A percentile compares a stretch with the other conserved stretches of the same genome.
phyloP scores from a whole-genome alignment of 2,888 invertebrate genomes.

The Synergus gifuensis region DNA sequence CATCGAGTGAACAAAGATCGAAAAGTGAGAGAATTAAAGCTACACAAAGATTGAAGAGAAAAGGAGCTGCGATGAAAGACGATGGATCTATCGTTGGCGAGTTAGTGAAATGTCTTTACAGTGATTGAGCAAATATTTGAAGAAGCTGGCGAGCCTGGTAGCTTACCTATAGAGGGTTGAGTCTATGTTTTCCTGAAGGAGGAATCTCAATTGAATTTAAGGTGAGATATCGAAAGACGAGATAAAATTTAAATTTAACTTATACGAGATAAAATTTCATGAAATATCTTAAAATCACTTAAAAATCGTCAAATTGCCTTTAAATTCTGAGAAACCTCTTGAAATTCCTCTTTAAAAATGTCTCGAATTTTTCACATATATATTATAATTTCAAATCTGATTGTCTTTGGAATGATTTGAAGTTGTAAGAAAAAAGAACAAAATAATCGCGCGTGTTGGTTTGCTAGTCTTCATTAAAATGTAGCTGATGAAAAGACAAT shows the following conservation, averaged over 20 bases:
- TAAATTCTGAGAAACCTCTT: too few relatives aligned
- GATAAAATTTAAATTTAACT: too few relatives aligned
- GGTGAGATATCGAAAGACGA: not conserved
- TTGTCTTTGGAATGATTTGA: too few relatives aligned
- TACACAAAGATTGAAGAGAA: constrained; percentile 35
- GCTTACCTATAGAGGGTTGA: not conserved
- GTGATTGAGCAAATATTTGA: constrained; percentile 78
- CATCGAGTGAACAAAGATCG: not conserved
- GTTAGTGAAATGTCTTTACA: constrained; percentile 75
- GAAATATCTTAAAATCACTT: too few relatives aligned
- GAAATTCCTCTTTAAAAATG: too few relatives aligned
- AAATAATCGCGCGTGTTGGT: too few relatives aligned
- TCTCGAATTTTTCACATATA: too few relatives aligned
- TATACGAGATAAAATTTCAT: not conserved
- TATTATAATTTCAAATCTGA: too few relatives aligned
- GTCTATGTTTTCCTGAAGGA: not conserved
- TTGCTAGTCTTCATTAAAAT: not conserved
- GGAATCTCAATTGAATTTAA: constrained; percentile 19
- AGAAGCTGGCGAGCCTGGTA: constrained; percentile 65
- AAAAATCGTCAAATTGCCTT: too few relatives aligned
- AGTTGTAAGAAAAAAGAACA: too few relatives aligned
- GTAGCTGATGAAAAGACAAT: not conserved
- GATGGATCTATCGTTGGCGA: constrained; percentile 69
- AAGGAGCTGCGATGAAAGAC: constrained; percentile 48
- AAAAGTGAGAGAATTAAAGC: not conserved